phyloP scores from a whole-genome alignment of 2,888 invertebrate species.

The Cordilura impudica region DNA sequence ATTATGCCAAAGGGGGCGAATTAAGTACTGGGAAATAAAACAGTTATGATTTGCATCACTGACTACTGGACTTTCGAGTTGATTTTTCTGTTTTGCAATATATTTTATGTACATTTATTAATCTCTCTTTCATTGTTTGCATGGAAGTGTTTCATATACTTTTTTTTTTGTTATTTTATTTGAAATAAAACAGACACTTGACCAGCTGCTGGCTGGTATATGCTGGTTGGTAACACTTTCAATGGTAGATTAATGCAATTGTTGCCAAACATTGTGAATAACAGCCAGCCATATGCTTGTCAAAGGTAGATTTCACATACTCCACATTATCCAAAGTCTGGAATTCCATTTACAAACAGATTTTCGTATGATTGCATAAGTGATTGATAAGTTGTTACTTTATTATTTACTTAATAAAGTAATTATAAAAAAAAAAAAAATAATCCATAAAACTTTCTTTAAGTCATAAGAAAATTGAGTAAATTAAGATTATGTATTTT shows the following conservation, averaged over 20 bases:
- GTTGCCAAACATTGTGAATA: conserved; percentile 17
- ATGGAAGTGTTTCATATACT: conserved; percentile 21
- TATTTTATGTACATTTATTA: conserved; percentile 52
- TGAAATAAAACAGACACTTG: conserved; percentile 64
- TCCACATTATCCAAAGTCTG: conserved; percentile 12
- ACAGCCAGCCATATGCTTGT: conserved; percentile 17
- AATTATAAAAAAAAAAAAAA: conserved; percentile 18
- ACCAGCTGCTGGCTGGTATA: conserved; percentile 63
- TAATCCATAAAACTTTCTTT: neutral
- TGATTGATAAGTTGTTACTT: neutral
- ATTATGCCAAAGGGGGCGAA: neutral
- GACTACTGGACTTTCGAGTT: conserved; percentile 31
- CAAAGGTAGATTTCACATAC: conserved; percentile 34
- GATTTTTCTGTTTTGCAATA: conserved; percentile 32
- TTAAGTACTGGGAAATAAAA: neutral
- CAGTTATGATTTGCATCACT: conserved; percentile 52
- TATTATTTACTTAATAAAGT: conserved; percentile 21
- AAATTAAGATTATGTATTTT: neutral
- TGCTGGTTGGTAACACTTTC: conserved; percentile 52
- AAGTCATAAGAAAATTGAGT: too few species aligned
- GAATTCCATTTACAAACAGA: conserved; percentile 5
- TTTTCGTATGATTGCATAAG: neutral
- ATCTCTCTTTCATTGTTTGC: conserved; percentile 54
- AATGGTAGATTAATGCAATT: conserved; percentile 33
- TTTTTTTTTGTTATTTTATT: conserved; percentile 37